phyloP scores from a whole-genome alignment of 2,888 invertebrate species.

The Zygogramma bicolorata region DNA sequence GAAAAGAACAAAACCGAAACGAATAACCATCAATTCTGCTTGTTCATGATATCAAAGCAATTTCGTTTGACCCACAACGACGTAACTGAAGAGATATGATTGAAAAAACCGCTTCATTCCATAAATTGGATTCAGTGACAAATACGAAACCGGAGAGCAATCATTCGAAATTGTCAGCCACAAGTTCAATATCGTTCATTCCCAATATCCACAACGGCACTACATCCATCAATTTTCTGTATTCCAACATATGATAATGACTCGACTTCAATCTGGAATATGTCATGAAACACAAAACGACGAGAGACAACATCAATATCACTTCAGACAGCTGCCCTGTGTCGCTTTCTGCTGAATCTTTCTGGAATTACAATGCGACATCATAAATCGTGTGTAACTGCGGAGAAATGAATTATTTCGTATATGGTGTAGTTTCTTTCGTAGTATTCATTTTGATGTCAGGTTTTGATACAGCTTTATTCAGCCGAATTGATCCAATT shows the following conservation, averaged over 20 bases:
- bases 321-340: slow-evolving; percentile 25
- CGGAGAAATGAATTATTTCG: neutral
- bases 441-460: too few relatives aligned
- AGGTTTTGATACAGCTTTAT: too few relatives aligned
- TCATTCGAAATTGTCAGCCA: neutral
- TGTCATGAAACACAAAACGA: slow-evolving; percentile 32
- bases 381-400: slow-evolving; percentile 19
- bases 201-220: slow-evolving; percentile 9
- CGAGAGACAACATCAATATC: slow-evolving; percentile 31
- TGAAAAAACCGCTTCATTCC: neutral
- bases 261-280: slow-evolving; percentile 22
- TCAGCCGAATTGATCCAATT: too few relatives aligned
- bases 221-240: slow-evolving; percentile 12
- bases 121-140: neutral
- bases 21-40: too few relatives aligned
- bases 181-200: neutral
- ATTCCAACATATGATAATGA: slow-evolving; percentile 31
- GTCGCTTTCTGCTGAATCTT: slow-evolving; percentile 32
- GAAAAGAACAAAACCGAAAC: too few relatives aligned
- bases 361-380: slow-evolving; percentile 24
- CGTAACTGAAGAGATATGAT: neutral
- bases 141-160: neutral
- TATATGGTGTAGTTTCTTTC: neutral
- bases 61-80: neutral
- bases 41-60: too few relatives aligned